These are phyloP conservation scores for Oncorhynchus mykiss DNA, from an alignment of 2,113 vertebrate genomes.

Conservation along the genomic window DNA sequence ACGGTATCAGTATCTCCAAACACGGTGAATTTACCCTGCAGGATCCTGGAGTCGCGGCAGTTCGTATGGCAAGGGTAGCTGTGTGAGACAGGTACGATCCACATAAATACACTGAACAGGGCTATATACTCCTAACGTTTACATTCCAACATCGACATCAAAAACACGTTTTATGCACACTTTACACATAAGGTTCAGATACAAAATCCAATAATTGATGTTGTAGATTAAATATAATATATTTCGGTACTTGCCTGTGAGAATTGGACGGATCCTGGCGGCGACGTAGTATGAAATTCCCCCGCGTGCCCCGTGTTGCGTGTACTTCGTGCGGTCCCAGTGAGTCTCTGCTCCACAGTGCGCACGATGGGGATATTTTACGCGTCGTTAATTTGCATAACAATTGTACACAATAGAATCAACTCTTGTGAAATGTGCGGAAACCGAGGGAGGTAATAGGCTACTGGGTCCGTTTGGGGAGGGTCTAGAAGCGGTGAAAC, in stretches of 20 bases:
- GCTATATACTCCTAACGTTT: neutral
- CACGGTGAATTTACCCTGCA: conserved; percentile 18
- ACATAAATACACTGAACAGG: conserved; percentile 1
- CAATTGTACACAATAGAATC: conserved; percentile 77
- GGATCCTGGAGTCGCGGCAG: conserved; percentile 48
- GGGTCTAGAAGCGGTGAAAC: conserved; percentile 35
- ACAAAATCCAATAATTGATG: neutral
- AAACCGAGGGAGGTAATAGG: conserved; percentile 66
- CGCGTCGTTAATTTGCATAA: conserved; percentile 89
- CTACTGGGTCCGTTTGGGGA: conserved; percentile 46
- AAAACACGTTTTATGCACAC: neutral
- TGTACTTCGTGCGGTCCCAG: conserved; percentile 60
- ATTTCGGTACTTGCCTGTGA: conserved; percentile 63
- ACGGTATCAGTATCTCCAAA: conserved; percentile 55
- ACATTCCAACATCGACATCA: conserved; percentile 64
- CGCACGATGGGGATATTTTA: conserved; percentile 77
- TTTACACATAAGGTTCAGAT: neutral
- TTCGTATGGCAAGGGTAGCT: conserved; percentile 59
- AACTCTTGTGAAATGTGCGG: conserved; percentile 70
- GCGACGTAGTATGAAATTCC: conserved; percentile 55
- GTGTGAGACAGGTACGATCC: conserved; percentile 37
- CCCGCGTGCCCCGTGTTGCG: conserved; percentile 50
- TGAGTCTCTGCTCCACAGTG: conserved; percentile 58
- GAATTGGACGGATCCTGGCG: conserved; percentile 63
- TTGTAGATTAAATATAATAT: neutral